Evolutionary conservation across 2,888 invertebrate genomes (phyloP), one percentile per base, ranked within the genome.

Genomic region (Palloptera scutellata): DNA sequence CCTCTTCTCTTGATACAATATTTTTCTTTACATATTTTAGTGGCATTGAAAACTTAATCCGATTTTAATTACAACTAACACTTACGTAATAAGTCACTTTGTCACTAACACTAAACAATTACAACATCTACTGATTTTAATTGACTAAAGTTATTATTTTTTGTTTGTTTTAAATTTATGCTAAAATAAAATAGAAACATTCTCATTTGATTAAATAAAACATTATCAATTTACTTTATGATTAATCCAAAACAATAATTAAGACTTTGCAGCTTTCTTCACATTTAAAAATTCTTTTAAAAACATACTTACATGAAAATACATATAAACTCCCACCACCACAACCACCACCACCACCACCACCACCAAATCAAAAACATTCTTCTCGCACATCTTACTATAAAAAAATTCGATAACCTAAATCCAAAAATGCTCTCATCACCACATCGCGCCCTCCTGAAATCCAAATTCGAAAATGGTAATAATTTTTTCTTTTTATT

Each of bases 261-360:
- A 57, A 61, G 59, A 69, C 63, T 70, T 68, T 62, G 67, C 68
- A 76, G 70, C 78, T 72, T 76, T 69, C 68, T 68, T 63, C 61
- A 68, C 64, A 59, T 59, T 60, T 10, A 54, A 61, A 60, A 61
- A 11, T 20, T 59, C 41, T 42, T 11, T 43, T 10, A 11, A 41
- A 43, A 15, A 60, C 60, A n/a, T 43, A 15, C 51, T 4, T 8
- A 48, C 17, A 54, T 9, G n/a, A 12, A 53, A 20, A 61, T 20
- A 54, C n/a, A 54, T 19, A 54, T 17, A 11, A 10, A 66, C 48
- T 62, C 60, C 69, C 66, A 55, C 69, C 12, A 17, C 12, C n/a
- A 53, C 15, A 53, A 53, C 10, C 53, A 19, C 19, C 12, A 19
- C 17, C n/a, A 70, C 59, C 17, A 58, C 61, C 53, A 61, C 67